phyloP scores from a whole-genome alignment of 2,888 invertebrate genomes.

The Heliconius hortense region DNA sequence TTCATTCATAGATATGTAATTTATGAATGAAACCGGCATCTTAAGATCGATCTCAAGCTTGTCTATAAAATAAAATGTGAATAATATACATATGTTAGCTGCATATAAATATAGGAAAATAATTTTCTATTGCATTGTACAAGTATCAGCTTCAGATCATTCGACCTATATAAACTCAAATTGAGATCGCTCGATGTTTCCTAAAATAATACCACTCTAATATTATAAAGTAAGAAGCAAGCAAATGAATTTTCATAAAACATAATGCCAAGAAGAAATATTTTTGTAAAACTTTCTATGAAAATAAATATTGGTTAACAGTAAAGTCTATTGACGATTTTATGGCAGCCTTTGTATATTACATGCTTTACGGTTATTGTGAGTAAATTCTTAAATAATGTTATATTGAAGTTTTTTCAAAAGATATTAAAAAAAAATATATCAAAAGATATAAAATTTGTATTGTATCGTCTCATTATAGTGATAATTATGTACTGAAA shows the following conservation, averaged over 20 bases:
- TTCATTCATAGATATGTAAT: no score
- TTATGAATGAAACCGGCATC: no score
- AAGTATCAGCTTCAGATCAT: slow-evolving; percentile 19
- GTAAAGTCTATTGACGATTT: neutral
- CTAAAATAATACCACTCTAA: slow-evolving; percentile 23
- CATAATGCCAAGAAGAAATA: slow-evolving; percentile 1
- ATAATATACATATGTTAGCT: neutral
- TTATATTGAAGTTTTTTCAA: neutral
- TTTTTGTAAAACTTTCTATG: neutral
- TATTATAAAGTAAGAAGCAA: slow-evolving; percentile 21
- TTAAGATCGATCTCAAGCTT: neutral
- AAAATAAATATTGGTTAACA: neutral
- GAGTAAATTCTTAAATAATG: neutral
- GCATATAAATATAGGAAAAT: slow-evolving; percentile 15
- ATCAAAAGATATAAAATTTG: neutral
- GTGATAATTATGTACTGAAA: neutral
- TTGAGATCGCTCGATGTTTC: slow-evolving; percentile 13
- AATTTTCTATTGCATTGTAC: slow-evolving; percentile 10
- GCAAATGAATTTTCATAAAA: slow-evolving; percentile 15
- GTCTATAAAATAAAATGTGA: neutral
- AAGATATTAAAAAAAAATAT: no score
- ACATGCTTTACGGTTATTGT: neutral
- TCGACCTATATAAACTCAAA: slow-evolving; percentile 18
- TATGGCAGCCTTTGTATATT: neutral
- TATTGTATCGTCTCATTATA: neutral